Conservation (phyloP, 1,140 invertebrate species). For the Macrosteles quadrilineatus region DNA sequence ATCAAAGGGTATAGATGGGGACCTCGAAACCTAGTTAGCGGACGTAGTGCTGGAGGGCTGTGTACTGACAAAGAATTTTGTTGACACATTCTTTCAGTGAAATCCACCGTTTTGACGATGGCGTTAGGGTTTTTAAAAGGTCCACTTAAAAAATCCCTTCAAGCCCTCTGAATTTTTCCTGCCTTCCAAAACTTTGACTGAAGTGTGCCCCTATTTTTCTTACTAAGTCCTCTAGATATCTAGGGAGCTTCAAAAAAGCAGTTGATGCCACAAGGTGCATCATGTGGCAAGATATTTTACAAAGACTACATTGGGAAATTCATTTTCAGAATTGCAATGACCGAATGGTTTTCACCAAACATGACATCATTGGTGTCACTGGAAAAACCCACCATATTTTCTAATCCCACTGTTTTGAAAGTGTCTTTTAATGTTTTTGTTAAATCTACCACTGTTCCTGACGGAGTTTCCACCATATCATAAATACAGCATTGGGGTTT, state of each 20-base stretch:
- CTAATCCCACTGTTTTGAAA: too few species aligned
- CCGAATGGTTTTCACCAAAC: too few species aligned
- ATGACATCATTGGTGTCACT: too few species aligned
- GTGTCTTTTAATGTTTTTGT: too few species aligned
- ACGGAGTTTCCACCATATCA: too few species aligned
- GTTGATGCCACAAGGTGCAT: slow-evolving; percentile 44
- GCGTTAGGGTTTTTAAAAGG: slow-evolving; percentile 47
- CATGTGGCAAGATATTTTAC: slow-evolving; percentile 47
- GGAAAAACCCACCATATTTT: too few species aligned
- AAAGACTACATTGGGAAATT: too few species aligned
- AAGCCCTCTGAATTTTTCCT: slow-evolving; percentile 46
- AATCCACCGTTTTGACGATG: slow-evolving; percentile 47
- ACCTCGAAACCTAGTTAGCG: slow-evolving; percentile 43
- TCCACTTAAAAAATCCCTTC: slow-evolving; percentile 46
- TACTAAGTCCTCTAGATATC: slow-evolving; percentile 42
- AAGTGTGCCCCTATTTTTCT: slow-evolving; percentile 47
- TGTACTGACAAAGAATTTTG: slow-evolving; percentile 46
- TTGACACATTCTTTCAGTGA: slow-evolving; percentile 48
- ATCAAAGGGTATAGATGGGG: slow-evolving; percentile 46
- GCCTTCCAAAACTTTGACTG: slow-evolving; percentile 42
- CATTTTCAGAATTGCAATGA: too few species aligned
- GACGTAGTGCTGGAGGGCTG: slow-evolving; percentile 46
- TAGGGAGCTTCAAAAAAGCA: slow-evolving; percentile 45
- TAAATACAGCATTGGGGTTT: too few species aligned
- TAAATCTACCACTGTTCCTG: too few species aligned